Evolutionary conservation across 2,888 invertebrate species (phyloP), one percentile per base, ranked within the genome.

Genomic region (Caenorhabditis sp.): DNA sequence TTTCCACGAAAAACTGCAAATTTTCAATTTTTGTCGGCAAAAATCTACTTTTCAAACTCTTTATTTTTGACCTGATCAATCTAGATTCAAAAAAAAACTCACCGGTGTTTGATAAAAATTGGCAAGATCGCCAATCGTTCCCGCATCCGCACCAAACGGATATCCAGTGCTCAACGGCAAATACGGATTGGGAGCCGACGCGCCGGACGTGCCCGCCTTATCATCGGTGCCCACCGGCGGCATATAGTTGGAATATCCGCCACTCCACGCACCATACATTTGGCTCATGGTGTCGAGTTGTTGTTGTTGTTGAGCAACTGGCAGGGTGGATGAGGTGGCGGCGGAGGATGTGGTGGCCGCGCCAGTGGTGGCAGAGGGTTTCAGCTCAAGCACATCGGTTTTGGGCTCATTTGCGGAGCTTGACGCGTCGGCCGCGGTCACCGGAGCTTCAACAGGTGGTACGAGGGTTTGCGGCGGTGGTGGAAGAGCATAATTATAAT

Each of bases 401-500:
- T 50, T 50, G 50, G 17, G 58, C 20, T 21, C 31, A 31, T 4
- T n/a, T n/a, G n/a, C n/a, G n/a, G n/a, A n/a, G n/a, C n/a, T n/a
- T 20, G 25, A 53, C 20, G 27, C 8, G 57, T 54, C 12, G 38
- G 62, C 38, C 4, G 31, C 23, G 26, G 54, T 31, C 5, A 10
- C 31, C 5, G 31, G 10, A 31, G 10, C 31, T n/a, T n/a, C n/a
- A 10, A 10, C 31, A 4, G 31, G 31, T 31, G 31, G 31, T n/a
- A n/a, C n/a, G 56, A 59, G 58, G 62, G 59, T 53, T 60, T 21
- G 60, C 63, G 25, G 50, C 26, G 50, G 63, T 53, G 53, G 53
- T n/a, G n/a, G 23, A 56, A 26, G 58, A 1, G 58, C 27, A 12
- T n/a, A 27, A 12, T 23, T 23, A 5, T 20, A 53, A 21, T 20